Evolutionary conservation across 1,140 invertebrate genomes (phyloP), one percentile per base, ranked within the genome.

Genomic region (Drosophila bifasciata): DNA sequence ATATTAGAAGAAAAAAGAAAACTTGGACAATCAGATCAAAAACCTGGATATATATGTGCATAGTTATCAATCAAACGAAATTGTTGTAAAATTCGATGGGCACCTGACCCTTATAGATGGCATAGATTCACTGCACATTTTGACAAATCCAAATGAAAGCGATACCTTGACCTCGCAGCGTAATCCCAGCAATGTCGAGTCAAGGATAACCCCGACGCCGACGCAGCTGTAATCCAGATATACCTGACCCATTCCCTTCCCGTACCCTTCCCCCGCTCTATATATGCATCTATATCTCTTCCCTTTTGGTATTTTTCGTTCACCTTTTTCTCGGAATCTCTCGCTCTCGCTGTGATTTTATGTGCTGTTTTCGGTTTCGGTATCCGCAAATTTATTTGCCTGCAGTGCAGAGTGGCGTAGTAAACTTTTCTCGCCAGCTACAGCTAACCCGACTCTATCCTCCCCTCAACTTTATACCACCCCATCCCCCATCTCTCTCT

Each of bases 381-480:
- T 77, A 88, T 86, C 69, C 81, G 69, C 61, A 86, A 86, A 86
- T 86, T 86, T 86, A 86, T 86, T 86, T 86, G 83, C 83, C 81
- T 86, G 81, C 81, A 86, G 78, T 86, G 81, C 81, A 66, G 81
- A 61, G 32, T 36, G 77, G 78, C 69, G 64, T 73, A 70, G 69
- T 76, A 74, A 81, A 85, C 71, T 83, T 73, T 78, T 78, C 57
- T 73, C 61, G 43, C 61, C 71, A 75, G 56, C 28, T 48, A 15
- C 63, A 62, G 51, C 64, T 77, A 70, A 64, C 51, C 67, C 58
- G 15, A 45, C 58, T 32, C 49, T 48, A 56, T 9, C 62, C n/a
- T n/a, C n/a, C n/a, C 64, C 49, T 55, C 32, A 36, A 36, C 32
- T 36, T 36, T 13, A 44, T 25, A 16, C 16, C 11, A 16, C 16